Evolutionary conservation across 2,888 invertebrate species (phyloP), one percentile per base, ranked within the genome.

Genomic region (Pristionchus maxplancki): DNA sequence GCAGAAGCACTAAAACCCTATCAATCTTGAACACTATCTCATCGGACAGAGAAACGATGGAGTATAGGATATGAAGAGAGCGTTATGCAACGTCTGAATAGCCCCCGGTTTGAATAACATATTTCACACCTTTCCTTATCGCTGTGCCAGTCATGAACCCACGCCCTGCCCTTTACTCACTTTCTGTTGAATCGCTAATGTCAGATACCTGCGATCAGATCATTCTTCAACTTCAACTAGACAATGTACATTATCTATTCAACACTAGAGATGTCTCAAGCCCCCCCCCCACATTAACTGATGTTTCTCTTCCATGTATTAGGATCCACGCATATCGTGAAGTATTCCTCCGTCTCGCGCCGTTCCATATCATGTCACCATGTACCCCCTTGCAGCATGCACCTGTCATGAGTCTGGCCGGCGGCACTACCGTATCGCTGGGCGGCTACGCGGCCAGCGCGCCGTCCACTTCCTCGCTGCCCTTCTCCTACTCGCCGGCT

Each of bases 401-500:
- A 6, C 28, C n/a, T 17, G 11, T 44, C 40, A 78, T 78, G 78
- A 78, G 78, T 44, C 78, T 83, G 53, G 50, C 53, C 20, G 53
- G 13, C 82, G 50, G 53, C 37, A 31, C 82, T 83, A 83, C 82
- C 53, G 82, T 83, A 83, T 83, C 82, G 15, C 82, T 83, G n/a
- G 82, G 82, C n/a, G 82, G 82, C 6, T 83, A 50, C 34, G 82
- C 53, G 44, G 82, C 82, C 34, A 9, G 15, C 48, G 50, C 44
- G 44, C 62, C 44, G 40, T 50, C 85, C 37, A 78, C 82, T 0
- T 83, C 82, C 34, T 83, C 85, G 85, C 62, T 62, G 85, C 85
- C 85, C 40, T 85, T 64, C 64, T 85, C 85, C 64, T 85, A 64
- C 34, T 64, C 85, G 40, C 64, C 64, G 62, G 85, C 64, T 24